Evolutionary conservation across 2,888 invertebrate genomes (phyloP).

Genomic region (Cartodere bifasciata): DNA sequence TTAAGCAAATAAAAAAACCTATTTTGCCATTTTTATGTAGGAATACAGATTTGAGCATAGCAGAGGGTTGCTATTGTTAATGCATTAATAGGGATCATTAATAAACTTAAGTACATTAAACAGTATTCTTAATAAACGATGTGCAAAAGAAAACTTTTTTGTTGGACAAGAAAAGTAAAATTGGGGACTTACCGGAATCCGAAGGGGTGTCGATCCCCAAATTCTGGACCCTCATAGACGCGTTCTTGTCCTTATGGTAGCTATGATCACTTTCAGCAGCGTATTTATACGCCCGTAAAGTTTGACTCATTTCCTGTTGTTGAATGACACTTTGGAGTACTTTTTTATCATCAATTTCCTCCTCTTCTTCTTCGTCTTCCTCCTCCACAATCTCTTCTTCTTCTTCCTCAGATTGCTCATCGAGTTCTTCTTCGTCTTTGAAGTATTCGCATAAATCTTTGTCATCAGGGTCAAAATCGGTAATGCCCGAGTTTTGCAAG

Average conservation of each 20-base stretch:
- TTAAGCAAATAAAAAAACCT: no score
- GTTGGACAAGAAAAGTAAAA: no score
- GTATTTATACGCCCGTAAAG: slow-evolving; percentile 10
- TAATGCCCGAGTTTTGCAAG: slow-evolving; percentile 24
- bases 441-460: slow-evolving; percentile 30
- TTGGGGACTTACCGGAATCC: slow-evolving; percentile 82
- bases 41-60: no score
- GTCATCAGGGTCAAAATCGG: slow-evolving; percentile 27
- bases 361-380: slow-evolving; percentile 18
- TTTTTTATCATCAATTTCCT: slow-evolving; percentile 29
- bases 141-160: no score
- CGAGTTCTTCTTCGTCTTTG: slow-evolving; percentile 23
- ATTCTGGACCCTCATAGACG: slow-evolving; percentile 44
- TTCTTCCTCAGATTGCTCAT: slow-evolving; percentile 25
- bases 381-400: slow-evolving; percentile 32
- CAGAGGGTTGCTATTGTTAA: no score
- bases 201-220: slow-evolving; percentile 79
- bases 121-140: no score
- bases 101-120: no score
- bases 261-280: slow-evolving; percentile 46
- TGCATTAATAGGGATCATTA: no score
- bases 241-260: slow-evolving; percentile 51
- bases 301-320: slow-evolving; percentile 6
- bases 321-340: slow-evolving; percentile 33
- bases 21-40: no score